phyloP scores from a whole-genome alignment of 2,797 vertebrate genomes.

The Diglossa cyanea region DNA sequence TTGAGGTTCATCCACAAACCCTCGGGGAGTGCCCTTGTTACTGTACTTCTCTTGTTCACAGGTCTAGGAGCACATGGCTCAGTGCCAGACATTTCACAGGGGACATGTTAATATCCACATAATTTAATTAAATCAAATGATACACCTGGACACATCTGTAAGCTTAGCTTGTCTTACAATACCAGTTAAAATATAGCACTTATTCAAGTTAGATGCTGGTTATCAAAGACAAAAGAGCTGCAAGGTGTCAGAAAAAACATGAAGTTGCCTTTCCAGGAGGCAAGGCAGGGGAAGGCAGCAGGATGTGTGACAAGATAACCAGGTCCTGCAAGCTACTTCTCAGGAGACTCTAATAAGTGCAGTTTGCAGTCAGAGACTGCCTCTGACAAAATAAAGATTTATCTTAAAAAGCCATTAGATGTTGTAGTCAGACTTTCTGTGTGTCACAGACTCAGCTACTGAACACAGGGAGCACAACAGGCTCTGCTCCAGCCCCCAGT shows the following conservation, averaged over 20 bases:
- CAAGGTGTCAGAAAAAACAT: background rate
- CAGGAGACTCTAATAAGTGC: background rate
- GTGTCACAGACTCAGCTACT: background rate
- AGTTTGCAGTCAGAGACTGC: background rate
- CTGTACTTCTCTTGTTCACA: background rate
- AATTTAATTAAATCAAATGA: background rate
- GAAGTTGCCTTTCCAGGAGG: background rate
- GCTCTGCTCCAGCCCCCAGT: background rate
- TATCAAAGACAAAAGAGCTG: background rate
- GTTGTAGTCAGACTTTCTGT: background rate
- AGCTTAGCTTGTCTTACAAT: background rate
- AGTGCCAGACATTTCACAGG: background rate
- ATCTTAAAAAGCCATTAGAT: background rate
- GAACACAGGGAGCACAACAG: fast-evolving
- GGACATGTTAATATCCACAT: background rate
- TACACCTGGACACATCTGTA: background rate
- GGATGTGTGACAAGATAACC: background rate
- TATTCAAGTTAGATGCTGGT: background rate
- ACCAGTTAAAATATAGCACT: background rate
- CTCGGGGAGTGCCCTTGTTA: background rate
- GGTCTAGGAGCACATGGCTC: background rate
- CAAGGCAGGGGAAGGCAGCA: background rate
- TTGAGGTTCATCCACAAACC: background rate
- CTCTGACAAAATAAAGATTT: background rate
- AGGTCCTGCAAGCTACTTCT: background rate